Base-by-base conservation (phyloP, 2,113 vertebrate species). In the Sarotherodon lohbergeri region DNA sequence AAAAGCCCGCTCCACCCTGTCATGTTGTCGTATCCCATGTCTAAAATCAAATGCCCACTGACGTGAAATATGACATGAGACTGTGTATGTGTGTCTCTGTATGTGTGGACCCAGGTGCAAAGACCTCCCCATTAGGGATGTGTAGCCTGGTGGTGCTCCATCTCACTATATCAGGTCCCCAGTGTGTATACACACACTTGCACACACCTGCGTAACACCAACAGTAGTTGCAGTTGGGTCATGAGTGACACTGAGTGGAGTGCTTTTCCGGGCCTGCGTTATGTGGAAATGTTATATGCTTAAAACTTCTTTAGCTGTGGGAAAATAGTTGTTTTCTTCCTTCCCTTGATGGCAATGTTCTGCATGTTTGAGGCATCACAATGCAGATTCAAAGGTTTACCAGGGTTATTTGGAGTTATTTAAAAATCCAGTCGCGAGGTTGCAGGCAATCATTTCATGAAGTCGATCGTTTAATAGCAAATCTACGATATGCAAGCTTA, bases 31-130 rank as follows among this genome's bases (percentile, higher is more conserved):
- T 92, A 94, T 93, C 91, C 78, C 89, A 88, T 92, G 90, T 94
- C 92, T 90, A 41, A 80, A 86, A 84, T 88, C 93, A 92, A 91
- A 92, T 92, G 92, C 88, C 92, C 90, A 91, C 82, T 93, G 93
- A 95, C 89, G 68, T 94, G 90, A 94, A 94, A 94, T 93, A 90
- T 94, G 93, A 94, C 73, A 54, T 46, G 80, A 61, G 82, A 83
- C 29, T 78, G 27, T 52, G 46, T 78, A 50, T 52, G 46, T 78
- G 73, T 87, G 29, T 34, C 79, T 76, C 29, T 83, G 76, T 80
- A 39, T 85, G 41, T 82, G 86, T 93, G 92, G 91, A 95, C 93
- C 90, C 96, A 96, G 95, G 94, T 96, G 96, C 89, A 90, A 55
- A 57, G 80, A 81, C 81, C 63, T 94, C 90, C 91, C 95, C 95